Percentiles rank a stretch among this genome's conserved stretches.
phyloP scores from a whole-genome alignment of 2,888 invertebrate species.

The Clitarchus hookeri region DNA sequence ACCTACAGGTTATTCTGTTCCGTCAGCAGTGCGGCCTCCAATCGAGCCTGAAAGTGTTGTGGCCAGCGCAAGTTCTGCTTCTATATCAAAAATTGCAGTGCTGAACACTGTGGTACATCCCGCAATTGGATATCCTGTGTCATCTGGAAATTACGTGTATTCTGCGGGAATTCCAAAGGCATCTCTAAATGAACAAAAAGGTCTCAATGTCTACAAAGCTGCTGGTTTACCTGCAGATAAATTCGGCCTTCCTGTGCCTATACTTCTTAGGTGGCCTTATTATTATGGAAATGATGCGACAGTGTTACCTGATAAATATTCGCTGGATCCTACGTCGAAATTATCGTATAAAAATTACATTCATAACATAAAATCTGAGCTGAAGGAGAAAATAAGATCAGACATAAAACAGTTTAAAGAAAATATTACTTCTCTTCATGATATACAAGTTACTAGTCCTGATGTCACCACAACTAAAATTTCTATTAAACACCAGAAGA shows the following conservation, averaged over 20 bases:
- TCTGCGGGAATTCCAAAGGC: neutral
- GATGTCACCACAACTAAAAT: neutral
- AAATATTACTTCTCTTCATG: neutral
- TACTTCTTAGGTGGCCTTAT: neutral
- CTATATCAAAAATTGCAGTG: neutral
- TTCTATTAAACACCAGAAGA: neutral
- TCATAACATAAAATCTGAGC: neutral
- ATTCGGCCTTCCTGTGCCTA: neutral
- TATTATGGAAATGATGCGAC: neutral
- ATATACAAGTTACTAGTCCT: neutral
- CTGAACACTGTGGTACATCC: neutral
- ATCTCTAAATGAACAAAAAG: neutral
- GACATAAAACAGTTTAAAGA: neutral
- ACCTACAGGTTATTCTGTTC: neutral
- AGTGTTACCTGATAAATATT: neutral
- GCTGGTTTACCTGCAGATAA: neutral
- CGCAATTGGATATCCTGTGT: neutral
- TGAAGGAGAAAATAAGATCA: neutral
- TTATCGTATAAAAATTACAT: neutral
- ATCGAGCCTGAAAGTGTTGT: neutral
- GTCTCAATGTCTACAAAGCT: neutral
- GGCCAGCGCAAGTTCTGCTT: neutral
- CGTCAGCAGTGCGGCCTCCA: neutral
- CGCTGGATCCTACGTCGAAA: neutral
- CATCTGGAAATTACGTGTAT: neutral